Base-by-base conservation (phyloP, 2,797 vertebrate genomes). In the Sternarchorhynchus goeldii region DNA sequence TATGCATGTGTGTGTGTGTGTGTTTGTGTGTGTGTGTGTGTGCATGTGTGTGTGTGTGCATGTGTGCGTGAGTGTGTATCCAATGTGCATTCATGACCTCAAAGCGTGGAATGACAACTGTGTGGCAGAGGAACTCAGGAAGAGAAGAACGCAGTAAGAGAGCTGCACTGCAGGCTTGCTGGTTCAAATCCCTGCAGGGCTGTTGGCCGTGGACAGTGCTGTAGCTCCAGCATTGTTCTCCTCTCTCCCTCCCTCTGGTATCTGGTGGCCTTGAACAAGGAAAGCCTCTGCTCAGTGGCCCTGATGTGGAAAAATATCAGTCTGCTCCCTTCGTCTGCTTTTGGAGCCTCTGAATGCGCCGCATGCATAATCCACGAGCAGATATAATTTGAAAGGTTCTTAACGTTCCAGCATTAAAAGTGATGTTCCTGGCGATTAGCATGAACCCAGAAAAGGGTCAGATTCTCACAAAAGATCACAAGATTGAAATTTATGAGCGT, bases 401-500 rank as follows among this genome's bases (percentile, higher is more conserved):
- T 56, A 21, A 12, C 32, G 29, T 81, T 72, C 36, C 58, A 64
- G 25, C 25, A 72, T 65, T 14, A 16, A 2, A 17, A 69, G 58
- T 65, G 34, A 20, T 39, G 66, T 50, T 77, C 50, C 5, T 17
- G 57, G 58, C 31, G 69, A 72, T 68, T 63, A 63, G 18, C 25
- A 5, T 67, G 56, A 39, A 63, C 73, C 68, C 55, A 77, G 66
- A 68, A 57, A 75, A 75, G 75, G 34, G 41, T 64, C 72, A 57
- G 39, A 17, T 45, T 70, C 17, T 74, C 64, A 29, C 20, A 36
- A 31, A 31, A 75, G 65, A 67, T 73, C 31, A 53, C 58, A 45
- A 53, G 31, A 1, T 5, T 34, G 60, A 70, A 74, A 74, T 80
- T 78, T 81, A 83, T 66, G 75, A 83, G 71, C 78, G 74, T 78